phyloP scores from a whole-genome alignment of 2,113 vertebrate genomes.

The Phycodurus eques region DNA sequence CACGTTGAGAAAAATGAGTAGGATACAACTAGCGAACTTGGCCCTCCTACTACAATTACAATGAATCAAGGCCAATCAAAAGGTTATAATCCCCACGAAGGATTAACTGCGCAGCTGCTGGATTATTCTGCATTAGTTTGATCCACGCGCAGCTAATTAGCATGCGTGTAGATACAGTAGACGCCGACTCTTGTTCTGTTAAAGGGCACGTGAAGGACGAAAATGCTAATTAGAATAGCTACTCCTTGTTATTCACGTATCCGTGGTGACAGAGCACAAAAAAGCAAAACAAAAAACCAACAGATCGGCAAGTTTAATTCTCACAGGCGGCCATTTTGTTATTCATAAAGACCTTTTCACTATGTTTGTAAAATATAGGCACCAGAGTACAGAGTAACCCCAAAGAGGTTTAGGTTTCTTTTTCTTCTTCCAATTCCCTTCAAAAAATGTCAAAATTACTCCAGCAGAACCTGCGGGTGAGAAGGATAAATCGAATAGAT shows the following conservation, averaged over 20 bases:
- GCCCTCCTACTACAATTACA: neutral
- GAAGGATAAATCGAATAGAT: too few relatives aligned
- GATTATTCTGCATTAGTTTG: slow-evolving; percentile 1
- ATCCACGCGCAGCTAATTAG: neutral
- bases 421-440: too few relatives aligned
- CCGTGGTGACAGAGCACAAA: neutral
- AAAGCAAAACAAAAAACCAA: neutral
- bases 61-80: neutral
- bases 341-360: neutral
- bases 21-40: neutral
- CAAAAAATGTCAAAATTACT: too few relatives aligned
- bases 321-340: neutral
- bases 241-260: neutral
- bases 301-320: neutral
- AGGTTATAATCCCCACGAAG: neutral
- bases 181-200: neutral
- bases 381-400: too few relatives aligned
- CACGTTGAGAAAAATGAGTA: neutral
- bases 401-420: too few relatives aligned
- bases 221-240: neutral
- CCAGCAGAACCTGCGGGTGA: too few relatives aligned
- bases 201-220: neutral
- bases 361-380: neutral
- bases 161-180: neutral
- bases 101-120: neutral